phyloP scores from a whole-genome alignment of 2,888 invertebrate genomes.

The Morpho helenor region DNA sequence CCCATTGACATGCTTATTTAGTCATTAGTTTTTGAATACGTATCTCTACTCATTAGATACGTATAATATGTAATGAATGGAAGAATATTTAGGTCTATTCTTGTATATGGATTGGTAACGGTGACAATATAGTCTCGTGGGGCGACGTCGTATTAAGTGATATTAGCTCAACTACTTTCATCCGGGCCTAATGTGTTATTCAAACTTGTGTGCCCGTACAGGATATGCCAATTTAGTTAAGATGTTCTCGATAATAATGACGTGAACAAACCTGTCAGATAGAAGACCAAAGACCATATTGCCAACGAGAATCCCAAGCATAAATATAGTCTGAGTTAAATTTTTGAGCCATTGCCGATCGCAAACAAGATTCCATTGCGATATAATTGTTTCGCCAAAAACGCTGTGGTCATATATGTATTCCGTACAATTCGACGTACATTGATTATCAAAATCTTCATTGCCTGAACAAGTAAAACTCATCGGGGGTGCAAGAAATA shows the following conservation, averaged over 20 bases:
- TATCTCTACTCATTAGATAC: too few species aligned
- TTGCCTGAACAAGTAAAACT: constrained; percentile 71
- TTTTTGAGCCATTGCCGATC: constrained; percentile 82
- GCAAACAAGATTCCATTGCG: constrained; percentile 88
- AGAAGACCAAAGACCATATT: constrained; percentile 86
- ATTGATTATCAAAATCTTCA: constrained; percentile 65
- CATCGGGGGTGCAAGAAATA: constrained; percentile 86
- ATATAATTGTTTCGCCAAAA: constrained; percentile 85
- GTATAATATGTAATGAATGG: too few species aligned
- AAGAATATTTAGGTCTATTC: too few species aligned
- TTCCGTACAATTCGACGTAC: constrained; percentile 74
- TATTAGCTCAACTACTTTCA: constrained; percentile 49
- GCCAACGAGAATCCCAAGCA: constrained; percentile 88
- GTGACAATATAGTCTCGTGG: constrained; percentile 11
- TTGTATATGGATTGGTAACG: too few species aligned
- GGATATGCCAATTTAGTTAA: constrained; percentile 59
- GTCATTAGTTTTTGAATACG: too few species aligned
- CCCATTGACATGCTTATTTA: too few species aligned
- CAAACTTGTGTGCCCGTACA: constrained; percentile 34
- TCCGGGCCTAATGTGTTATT: constrained; percentile 42
- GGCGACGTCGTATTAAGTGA: constrained; percentile 33
- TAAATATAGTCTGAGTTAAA: constrained; percentile 87
- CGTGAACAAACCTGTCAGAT: constrained; percentile 83
- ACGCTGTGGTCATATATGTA: constrained; percentile 81
- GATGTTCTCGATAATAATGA: constrained; percentile 25